Evolutionary conservation across 2,888 invertebrate species (phyloP), one percentile per base, ranked within the genome.

Genomic region (Eupithecia inturbata): DNA sequence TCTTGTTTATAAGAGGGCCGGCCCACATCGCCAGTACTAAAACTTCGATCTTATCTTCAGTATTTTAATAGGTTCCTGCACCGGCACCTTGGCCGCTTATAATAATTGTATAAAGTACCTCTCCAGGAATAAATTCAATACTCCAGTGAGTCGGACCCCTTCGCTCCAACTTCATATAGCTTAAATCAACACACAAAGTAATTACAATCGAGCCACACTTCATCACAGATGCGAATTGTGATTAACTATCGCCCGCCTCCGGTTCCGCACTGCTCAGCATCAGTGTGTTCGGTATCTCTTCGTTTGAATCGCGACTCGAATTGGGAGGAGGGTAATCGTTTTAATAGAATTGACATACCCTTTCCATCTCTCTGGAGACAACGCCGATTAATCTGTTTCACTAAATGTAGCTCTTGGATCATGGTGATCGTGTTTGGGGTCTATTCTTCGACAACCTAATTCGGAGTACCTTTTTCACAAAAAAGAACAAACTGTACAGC

Each of bases 41-140:
- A 92, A 92, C 87, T 89, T 85, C 87, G 94, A 94, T 94, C 90
- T 93, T 94, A 94, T 94, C 94, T 92, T 80, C 86, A 88, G 91
- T 92, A 92, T 92, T 94, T 93, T 93, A 93, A 93, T 93, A 93
- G 92, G 92, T 92, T 93, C 92, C 92, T 91, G 92, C 88, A 88
- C 92, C 91, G 92, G 92, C 92, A 91, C 90, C 91, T 90, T 85
- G 85, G 75, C 84, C 91, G 91, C 88, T 85, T 89, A 75, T 92
- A 92, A 93, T 92, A 92, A 93, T 92, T 92, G 92, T 92, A 91
- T 89, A 87, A 90, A 89, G 88, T 89, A 91, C 60, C 73, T 84
- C 89, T 84, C 82, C 82, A 87, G 87, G 85, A 89, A 91, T 92
- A 91, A 91, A 92, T 92, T 91, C 90, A 90, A 92, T 91, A 91